Evolutionary conservation across 2,113 vertebrate genomes (phyloP).

Genomic region (Mellivora capensis): DNA sequence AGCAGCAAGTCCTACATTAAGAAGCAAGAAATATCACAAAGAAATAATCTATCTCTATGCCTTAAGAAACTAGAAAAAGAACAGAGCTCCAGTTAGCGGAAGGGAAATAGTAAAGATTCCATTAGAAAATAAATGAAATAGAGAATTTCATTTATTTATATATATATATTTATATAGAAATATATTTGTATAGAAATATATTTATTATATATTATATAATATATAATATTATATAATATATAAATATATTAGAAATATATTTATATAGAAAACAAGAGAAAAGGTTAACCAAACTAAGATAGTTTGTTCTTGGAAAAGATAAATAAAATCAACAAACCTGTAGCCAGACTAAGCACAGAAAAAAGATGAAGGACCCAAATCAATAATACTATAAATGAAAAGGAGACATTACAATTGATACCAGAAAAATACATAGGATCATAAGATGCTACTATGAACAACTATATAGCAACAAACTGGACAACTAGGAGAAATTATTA

Average conservation of each 20-base stretch:
- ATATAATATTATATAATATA: too few species aligned
- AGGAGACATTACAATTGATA: neutral
- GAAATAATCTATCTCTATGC: neutral
- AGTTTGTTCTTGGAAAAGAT: neutral
- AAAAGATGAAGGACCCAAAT: neutral
- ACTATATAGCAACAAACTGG: neutral
- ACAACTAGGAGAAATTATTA: neutral
- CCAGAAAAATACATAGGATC: neutral
- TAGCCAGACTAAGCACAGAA: neutral
- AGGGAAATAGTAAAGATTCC: neutral
- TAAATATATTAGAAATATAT: too few species aligned
- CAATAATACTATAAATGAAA: neutral
- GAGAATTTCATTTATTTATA: too few species aligned
- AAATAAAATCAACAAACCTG: neutral
- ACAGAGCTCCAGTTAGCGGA: neutral
- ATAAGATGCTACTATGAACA: neutral
- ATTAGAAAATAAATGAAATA: neutral
- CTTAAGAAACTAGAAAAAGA: neutral
- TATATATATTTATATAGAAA: too few species aligned
- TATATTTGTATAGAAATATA: too few species aligned
- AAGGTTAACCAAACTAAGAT: neutral
- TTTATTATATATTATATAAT: too few species aligned
- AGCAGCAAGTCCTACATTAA: neutral
- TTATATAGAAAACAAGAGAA: neutral
- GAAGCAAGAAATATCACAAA: neutral